These are phyloP conservation scores for Berghia stephanieae DNA, from an alignment of 1,140 invertebrate genomes.

Conservation along the genomic window DNA sequence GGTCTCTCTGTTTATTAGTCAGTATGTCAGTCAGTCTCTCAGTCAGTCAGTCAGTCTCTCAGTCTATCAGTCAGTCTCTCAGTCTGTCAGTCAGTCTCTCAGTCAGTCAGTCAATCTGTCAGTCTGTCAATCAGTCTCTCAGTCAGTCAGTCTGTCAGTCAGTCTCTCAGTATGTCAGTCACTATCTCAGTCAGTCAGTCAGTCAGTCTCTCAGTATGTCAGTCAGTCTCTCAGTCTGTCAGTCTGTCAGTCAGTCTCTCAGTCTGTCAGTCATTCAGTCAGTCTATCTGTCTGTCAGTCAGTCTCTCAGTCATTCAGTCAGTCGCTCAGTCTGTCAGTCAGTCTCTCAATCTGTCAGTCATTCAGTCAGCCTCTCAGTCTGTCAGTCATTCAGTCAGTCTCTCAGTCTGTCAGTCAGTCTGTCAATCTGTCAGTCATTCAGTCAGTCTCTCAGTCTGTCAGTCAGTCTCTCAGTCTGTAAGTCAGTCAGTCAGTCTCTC, in stretches of 20 bases:
- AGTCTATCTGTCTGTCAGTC: slow-evolving; percentile 39
- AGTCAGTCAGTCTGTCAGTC: slow-evolving; percentile 28
- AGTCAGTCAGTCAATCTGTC: slow-evolving; percentile 47
- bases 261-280: slow-evolving; percentile 37
- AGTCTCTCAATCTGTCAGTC: slow-evolving; percentile 41
- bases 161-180: slow-evolving; percentile 25
- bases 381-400: slow-evolving; percentile 43
- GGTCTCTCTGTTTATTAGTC: slow-evolving; percentile 42
- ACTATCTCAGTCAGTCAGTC: slow-evolving; percentile 27
- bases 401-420: slow-evolving; percentile 47
- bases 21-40: slow-evolving; percentile 48
- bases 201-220: background rate
- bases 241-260: slow-evolving; percentile 50
- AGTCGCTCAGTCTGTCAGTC: slow-evolving; percentile 39
- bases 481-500: slow-evolving; percentile 44
- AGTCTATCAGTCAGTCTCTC: slow-evolving; percentile 42
- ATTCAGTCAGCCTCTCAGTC: slow-evolving; percentile 42
- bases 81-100: slow-evolving; percentile 45
- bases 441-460: slow-evolving; percentile 47
- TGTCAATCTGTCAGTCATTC: slow-evolving; percentile 48
- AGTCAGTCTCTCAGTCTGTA: slow-evolving; percentile 45
- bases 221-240: slow-evolving; percentile 46
- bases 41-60: slow-evolving; percentile 48
- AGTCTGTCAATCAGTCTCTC: slow-evolving; percentile 45
- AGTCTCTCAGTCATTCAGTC: slow-evolving; percentile 43